Evolutionary conservation across 92 coral and sea anemone species (phyloP), one percentile per base, ranked within the genome.

Genomic region (Zoanthus solanderi): DNA sequence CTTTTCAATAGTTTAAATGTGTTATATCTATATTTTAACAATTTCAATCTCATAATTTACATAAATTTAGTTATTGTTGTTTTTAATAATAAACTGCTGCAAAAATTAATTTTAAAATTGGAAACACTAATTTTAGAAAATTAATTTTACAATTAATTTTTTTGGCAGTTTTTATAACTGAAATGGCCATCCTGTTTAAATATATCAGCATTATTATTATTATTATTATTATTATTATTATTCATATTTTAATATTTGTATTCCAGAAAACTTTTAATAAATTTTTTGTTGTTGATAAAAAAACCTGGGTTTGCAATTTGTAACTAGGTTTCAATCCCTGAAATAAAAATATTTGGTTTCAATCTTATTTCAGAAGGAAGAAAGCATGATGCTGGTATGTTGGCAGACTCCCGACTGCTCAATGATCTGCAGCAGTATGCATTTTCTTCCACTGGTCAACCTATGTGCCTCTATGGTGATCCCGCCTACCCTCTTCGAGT

Each of bases 391-490:
- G 23, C 23, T 23, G 23, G 23, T 23, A 23, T 23, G 23, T 61
- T 61, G 68, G 68, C 68, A 61, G 68, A 61, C 68, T 61, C 68
- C 54, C 54, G 28, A 61, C 68, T 61, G 68, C 68, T 61, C 68
- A 61, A 61, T 61, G 17, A 12, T 12, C 69, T 63, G 69, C 69
- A 63, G 69, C 69, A 63, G 69, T 63, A 18, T 63, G 69, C 69
- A 63, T 63, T 63, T 63, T 63, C 57, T 52, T 63, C 69, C 29
- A 63, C 69, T 63, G 69, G 69, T 63, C 29, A 63, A 63, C n/a
- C 69, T 18, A 63, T 23, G 23, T 23, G 23, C 23, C 23, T 23
- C 23, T 23, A 23, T 23, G 23, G 23, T 23, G 23, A 23, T 23
- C 23, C 23, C 23, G 23, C 23, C 23, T 23, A 23, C 23, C 23